Evolutionary conservation across 2,113 vertebrate genomes (phyloP).

Genomic region (Edolisoma coerulescens): DNA sequence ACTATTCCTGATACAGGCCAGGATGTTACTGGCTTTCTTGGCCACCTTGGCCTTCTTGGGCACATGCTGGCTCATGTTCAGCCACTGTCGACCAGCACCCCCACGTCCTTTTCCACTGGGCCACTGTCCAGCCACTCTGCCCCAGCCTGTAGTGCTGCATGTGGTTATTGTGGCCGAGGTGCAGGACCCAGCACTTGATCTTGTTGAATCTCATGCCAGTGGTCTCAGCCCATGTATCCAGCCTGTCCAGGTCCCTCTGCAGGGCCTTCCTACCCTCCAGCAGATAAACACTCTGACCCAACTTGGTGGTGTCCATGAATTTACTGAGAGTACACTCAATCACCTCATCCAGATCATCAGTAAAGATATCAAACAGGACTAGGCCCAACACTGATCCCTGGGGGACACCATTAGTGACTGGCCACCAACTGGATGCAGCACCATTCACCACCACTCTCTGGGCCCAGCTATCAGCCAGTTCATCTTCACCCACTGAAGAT

Average conservation of each 20-base stretch:
- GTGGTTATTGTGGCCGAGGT: background rate
- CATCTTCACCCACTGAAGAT: background rate
- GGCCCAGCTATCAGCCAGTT: background rate
- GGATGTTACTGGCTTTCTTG: background rate
- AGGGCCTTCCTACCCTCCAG: background rate
- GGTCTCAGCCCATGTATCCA: background rate
- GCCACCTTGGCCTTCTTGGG: background rate
- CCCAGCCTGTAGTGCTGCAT: background rate
- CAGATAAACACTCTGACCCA: background rate
- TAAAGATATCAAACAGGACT: background rate
- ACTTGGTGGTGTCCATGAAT: background rate
- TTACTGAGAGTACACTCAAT: background rate
- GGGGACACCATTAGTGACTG: background rate
- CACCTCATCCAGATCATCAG: background rate
- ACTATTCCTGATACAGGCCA: background rate
- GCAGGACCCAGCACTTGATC: background rate
- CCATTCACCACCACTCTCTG: background rate
- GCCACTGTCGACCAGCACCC: background rate
- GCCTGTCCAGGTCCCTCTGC: background rate
- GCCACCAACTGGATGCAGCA: background rate
- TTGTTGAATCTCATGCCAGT: background rate
- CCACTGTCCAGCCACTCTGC: background rate
- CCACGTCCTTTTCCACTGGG: background rate
- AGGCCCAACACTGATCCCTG: background rate
- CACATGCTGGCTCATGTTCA: background rate